Percentiles rank a stretch among this genome's conserved stretches.
Conservation (phyloP, 2,797 vertebrate species). For the Tenualosa thibaudeaui region DNA sequence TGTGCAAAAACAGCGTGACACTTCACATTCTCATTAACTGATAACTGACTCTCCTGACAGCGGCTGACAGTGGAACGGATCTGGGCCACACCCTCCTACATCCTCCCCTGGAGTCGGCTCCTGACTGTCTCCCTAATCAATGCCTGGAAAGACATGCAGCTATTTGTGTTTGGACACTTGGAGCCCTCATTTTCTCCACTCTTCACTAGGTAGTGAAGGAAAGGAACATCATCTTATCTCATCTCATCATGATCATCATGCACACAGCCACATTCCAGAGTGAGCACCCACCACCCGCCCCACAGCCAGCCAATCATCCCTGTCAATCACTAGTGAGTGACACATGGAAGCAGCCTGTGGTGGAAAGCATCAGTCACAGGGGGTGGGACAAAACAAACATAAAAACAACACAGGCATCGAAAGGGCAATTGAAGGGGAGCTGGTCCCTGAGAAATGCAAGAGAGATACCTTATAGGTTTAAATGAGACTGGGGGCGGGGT, state of each 20-base stretch:
- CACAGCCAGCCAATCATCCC: slow-evolving; percentile 58
- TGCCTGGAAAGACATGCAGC: background rate
- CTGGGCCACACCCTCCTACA: background rate
- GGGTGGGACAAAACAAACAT: background rate
- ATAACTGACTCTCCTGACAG: background rate
- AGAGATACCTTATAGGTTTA: slow-evolving; percentile 10
- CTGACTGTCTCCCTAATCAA: background rate
- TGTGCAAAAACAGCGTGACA: background rate
- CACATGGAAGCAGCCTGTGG: slow-evolving; percentile 39
- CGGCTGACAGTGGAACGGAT: background rate
- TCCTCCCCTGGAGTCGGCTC: background rate
- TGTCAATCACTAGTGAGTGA: slow-evolving; percentile 54
- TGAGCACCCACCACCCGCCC: slow-evolving; percentile 45
- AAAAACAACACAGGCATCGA: background rate
- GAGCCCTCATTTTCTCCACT: background rate
- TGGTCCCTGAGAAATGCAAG: slow-evolving; percentile 10
- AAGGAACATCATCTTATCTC: background rate
- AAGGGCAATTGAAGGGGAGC: background rate
- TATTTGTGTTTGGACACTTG: background rate
- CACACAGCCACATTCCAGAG: slow-evolving; percentile 66
- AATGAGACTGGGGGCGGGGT: background rate
- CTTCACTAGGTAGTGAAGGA: background rate
- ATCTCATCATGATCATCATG: slow-evolving; percentile 58
- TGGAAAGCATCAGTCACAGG: background rate
- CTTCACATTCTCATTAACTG: background rate